Conservation (phyloP, 2,888 invertebrate species). For the Folsomia candida region DNA sequence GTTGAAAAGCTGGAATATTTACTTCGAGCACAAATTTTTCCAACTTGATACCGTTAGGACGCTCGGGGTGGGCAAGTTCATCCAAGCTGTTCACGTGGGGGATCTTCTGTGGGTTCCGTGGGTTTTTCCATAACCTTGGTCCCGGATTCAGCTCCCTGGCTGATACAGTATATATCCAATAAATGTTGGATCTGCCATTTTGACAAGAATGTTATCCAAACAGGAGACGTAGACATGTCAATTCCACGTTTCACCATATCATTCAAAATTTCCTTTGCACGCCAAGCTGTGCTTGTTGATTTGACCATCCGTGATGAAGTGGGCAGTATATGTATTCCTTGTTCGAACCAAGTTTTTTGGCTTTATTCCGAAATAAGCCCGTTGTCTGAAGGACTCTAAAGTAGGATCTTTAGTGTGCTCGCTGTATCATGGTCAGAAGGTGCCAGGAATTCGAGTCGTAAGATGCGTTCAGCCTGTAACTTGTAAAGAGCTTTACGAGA, state of each 20-base stretch:
- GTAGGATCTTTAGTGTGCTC: constrained; percentile 88
- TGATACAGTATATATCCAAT: constrained; percentile 90
- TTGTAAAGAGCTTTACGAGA: constrained; percentile 88
- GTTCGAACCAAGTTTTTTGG: constrained; percentile 84
- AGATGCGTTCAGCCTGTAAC: constrained; percentile 91
- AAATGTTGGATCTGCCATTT: constrained; percentile 96
- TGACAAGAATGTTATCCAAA: constrained; percentile 96
- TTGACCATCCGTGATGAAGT: constrained; percentile 89
- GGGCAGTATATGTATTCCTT: constrained; percentile 90
- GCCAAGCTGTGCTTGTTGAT: constrained; percentile 73
- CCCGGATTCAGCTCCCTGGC: constrained; percentile 86
- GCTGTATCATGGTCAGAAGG: constrained; percentile 65
- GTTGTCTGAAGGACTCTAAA: constrained; percentile 70
- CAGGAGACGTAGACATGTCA: constrained; percentile 93
- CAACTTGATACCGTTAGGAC: constrained; percentile 94
- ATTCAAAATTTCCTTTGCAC: constrained; percentile 69
- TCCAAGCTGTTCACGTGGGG: constrained; percentile 74
- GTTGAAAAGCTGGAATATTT: constrained; percentile 87
- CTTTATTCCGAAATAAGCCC: constrained; percentile 82
- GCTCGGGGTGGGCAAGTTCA: constrained; percentile 68
- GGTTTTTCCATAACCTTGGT: constrained; percentile 89
- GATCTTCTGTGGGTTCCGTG: constrained; percentile 89
- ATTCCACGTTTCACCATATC: constrained; percentile 79
- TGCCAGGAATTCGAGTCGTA: constrained; percentile 74
- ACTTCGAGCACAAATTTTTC: constrained; percentile 99